Percentiles rank a stretch among this genome's conserved stretches.
These are phyloP conservation scores for Sciurus niger DNA, from an alignment of 2,113 vertebrate species.

Conservation along the genomic window DNA sequence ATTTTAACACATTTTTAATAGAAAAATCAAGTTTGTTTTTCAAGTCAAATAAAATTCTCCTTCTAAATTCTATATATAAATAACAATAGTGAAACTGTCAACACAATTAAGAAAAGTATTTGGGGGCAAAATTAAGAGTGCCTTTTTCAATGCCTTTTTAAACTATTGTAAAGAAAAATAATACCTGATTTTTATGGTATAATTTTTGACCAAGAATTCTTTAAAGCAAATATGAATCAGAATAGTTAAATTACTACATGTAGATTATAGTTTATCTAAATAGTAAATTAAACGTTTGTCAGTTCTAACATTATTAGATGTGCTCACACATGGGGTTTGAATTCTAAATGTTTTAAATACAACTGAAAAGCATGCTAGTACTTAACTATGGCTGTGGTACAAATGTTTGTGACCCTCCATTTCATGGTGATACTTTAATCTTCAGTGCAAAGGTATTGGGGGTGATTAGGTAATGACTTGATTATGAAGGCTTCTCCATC, in stretches of 20 bases:
- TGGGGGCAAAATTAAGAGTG: background rate
- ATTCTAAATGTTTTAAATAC: background rate
- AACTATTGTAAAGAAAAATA: background rate
- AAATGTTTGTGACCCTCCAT: background rate
- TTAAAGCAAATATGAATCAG: background rate
- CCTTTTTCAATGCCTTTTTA: background rate
- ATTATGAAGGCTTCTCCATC: background rate
- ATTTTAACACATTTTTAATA: background rate
- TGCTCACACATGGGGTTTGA: accelerated
- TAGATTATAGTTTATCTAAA: background rate
- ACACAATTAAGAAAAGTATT: background rate
- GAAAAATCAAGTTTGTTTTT: background rate
- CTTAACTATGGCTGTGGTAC: background rate
- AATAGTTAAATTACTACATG: background rate
- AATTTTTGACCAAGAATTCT: background rate
- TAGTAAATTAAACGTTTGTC: background rate
- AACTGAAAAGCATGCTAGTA: background rate
- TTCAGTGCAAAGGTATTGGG: background rate
- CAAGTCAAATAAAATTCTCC: background rate
- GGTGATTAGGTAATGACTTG: background rate
- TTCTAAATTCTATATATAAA: background rate
- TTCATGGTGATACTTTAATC: background rate
- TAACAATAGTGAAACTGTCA: background rate
- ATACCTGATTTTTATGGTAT: too few species aligned
- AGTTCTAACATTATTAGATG: background rate